Conservation (phyloP, 2,888 invertebrate genomes). For the Spisula solida region DNA sequence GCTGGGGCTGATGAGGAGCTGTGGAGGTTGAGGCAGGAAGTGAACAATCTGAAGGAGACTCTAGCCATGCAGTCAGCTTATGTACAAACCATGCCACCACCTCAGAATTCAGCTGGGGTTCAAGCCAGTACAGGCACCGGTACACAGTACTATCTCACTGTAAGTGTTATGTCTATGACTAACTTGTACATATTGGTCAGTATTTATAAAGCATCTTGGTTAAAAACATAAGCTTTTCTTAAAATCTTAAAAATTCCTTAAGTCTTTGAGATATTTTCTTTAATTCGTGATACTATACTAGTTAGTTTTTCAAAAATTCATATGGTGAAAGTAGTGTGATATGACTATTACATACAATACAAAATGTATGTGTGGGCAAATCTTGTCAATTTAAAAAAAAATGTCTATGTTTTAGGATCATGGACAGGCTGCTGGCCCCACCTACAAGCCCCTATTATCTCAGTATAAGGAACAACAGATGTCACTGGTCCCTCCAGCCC, state of each 20-base stretch:
- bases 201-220: too few relatives aligned
- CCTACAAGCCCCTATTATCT: conserved; percentile 68
- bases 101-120: conserved; percentile 67
- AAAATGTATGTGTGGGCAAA: too few relatives aligned
- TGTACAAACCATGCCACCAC: conserved; percentile 80
- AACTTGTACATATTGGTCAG: too few relatives aligned
- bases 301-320: too few relatives aligned
- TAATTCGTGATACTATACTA: too few relatives aligned
- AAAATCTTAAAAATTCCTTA: too few relatives aligned
- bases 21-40: conserved; percentile 81
- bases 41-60: conserved; percentile 83
- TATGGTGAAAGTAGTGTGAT: too few relatives aligned
- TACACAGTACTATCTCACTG: conserved; percentile 67
- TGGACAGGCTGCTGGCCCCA: conserved; percentile 72
- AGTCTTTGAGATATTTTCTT: too few relatives aligned
- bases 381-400: too few relatives aligned
- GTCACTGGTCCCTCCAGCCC: conserved; percentile 65
- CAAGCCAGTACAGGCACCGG: conserved; percentile 72
- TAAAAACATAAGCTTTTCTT: too few relatives aligned
- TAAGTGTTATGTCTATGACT: conserved; percentile 55
- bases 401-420: conserved; percentile 59
- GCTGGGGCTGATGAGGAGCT: conserved; percentile 82
- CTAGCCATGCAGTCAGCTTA: conserved; percentile 84
- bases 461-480: conserved; percentile 68
- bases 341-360: too few relatives aligned